Base-by-base conservation (phyloP, 2,797 vertebrate species). In the Pristis pectinata region DNA sequence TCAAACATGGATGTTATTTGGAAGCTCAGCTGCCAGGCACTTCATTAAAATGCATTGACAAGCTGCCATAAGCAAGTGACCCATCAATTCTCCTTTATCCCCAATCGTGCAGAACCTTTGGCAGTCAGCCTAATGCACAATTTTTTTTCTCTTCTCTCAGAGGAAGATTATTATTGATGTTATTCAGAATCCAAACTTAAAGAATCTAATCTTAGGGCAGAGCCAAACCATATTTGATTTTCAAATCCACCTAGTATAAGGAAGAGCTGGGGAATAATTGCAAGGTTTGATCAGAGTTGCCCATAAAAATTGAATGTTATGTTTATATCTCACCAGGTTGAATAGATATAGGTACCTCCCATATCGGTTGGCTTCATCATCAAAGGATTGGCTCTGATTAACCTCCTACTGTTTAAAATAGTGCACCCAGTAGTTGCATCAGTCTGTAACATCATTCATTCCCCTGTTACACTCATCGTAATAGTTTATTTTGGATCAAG, bases 21-120 rank as follows among this genome's bases (percentile, higher is more conserved):
- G 67, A 27, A 74, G 27, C 44, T 74, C 5, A 74, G 70, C 70
- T 72, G 41, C 92, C 30, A 94, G 91, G 44, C 70, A 94, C 92
- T 94, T 94, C 64, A 94, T 94, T 94, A 76, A 94, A 94, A 72
- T 94, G 70, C 64, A 93, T 74, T 93, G 64, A 74, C 64, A 93
- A 93, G 64, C 67, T 72, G 92, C 70, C 92, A 74, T 70, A 34
- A 76, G 67, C 67, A 94, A 74, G 64, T 93, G 91, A 93, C 91
- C 67, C 91, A 74, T 93, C 91, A 93, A 93, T 93, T 93, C 44
- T 72, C 91, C 91, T 72, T 93, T 44, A 70, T 94, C 92, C 92
- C 44, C 92, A 94, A 94, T 74, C 30, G 70, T 74, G 67, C 27
- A 94, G 44, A 74, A 34, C 70, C 44, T 94, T 94, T 94, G 67